Base-by-base conservation (phyloP, 2,113 vertebrate genomes). In the Colius striatus region DNA sequence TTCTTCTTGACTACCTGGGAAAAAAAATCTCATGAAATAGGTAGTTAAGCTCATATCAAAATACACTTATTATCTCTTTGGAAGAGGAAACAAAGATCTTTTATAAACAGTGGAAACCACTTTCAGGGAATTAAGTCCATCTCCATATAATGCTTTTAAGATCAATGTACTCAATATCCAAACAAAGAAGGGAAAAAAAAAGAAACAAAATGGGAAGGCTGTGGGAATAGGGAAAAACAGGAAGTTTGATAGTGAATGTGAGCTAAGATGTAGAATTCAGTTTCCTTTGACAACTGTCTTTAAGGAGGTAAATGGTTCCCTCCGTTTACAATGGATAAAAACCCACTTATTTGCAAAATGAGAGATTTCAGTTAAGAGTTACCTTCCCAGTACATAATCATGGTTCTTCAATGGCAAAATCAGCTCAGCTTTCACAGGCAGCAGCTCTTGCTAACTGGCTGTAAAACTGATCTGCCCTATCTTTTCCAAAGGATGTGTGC, bases 11-110 rank as follows among this genome's bases (percentile, higher is more conserved):
- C 41, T 79, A 4, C 17, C 5, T 26, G 14, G 20, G 8, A 1
- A 20, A 58, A 34, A 50, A 50, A 9, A 2, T 20, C 30, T 47
- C 26, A 34, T 23, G 30, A 60, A 68, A 48, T 0, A 48, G 10
- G 8, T 10, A 45, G 9, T 8, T 84, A 27, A 0, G 1, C 6
- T 60, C 3, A 0, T n/a, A 50, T 29, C 16, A 51, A 36, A 29
- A 2, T 36, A 76, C 22, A 12, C 1, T 83, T 63, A 45, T 7
- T 41, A 84, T 41, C 72, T 54, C 43, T 77, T 73, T 54, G 36
- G 9, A 61, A 16, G 7, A 43, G 26, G 54, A 45, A 82, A 61
- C 6, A 81, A 81, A 87, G 20, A 34, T 70, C 22, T 81, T 77
- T 66, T 34, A 78, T 50, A 74, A 90, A 50, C 4, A 50, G 3